Base-by-base conservation (phyloP, 2,113 vertebrate genomes). In the Pedetes capensis region DNA sequence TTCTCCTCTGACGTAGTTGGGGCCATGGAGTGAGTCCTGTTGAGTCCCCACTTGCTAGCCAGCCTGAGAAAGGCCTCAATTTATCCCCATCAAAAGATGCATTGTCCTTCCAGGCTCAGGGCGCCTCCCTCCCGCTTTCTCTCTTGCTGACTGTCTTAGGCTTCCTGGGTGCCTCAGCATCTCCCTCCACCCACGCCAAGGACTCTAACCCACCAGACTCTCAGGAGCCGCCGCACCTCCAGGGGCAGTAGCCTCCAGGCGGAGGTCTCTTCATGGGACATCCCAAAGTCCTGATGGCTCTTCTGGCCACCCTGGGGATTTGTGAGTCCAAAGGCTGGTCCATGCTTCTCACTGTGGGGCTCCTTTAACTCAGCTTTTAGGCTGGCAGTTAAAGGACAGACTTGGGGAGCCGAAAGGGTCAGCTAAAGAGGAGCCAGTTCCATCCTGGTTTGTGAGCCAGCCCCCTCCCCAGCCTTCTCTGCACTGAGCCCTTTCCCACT, bases 221-320 rank as follows among this genome's bases (percentile, higher is more conserved):
- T n/a, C n/a, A n/a, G n/a, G n/a, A n/a, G n/a, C n/a, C 2, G 13
- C 13, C 1, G 0, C 13, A 25, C 23, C 39, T 81, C 27, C 59
- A 74, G 37, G 39, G 22, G 4, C 63, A 23, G 53, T 14, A 37
- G 16, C 57, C 25, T 71, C 79, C 34, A 44, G 29, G 55, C 49
- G 25, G 69, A 32, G 71, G 2, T 4, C 44, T 4, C 23, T 59
- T 25, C 81, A 20, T 14, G 27, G 34, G 18, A 14, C n/a, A 64
- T 78, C 44, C 57, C 25, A 78, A 71, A 75, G 55, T 89, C 39
- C 59, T 9, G 32, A 69, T n/a, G 72, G 8, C 20, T 61, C 51
- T 64, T 53, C 11, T 13, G 29, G 64, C 32, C 29, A 2, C 23
- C 14, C 29, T 23, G 25, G 64, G 39, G 71, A 27, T 63, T 66